Conservation (phyloP, 35 echinoderm and acorn worm species). For the Patiria miniata region DNA sequence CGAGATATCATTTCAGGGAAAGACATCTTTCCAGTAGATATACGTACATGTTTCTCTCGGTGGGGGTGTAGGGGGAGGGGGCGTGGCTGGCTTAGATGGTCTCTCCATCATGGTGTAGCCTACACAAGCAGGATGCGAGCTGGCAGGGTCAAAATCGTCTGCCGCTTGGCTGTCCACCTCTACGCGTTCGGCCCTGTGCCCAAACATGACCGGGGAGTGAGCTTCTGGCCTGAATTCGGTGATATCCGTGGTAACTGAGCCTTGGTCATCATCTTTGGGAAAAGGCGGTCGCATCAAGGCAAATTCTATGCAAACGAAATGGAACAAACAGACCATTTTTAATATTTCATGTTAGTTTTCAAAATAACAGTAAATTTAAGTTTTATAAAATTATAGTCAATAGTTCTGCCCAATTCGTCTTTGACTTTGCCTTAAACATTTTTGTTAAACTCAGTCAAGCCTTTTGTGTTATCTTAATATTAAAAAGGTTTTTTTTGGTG, state of each 20-base stretch:
- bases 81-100: constrained; percentile 58
- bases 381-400: too few species aligned
- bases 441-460: too few species aligned
- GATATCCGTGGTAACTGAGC: constrained; percentile 87
- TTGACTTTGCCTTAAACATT: too few species aligned
- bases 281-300: constrained; percentile 89
- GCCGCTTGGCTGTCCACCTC: constrained; percentile 54
- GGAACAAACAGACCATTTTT: too few species aligned
- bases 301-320: constrained; percentile 69
- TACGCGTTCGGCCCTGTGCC: constrained; percentile 74
- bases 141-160: constrained; percentile 83
- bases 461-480: too few species aligned
- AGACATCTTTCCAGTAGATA: neutral
- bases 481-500: too few species aligned
- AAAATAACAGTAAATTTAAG: too few species aligned
- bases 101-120: constrained; percentile 92
- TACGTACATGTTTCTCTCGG: constrained; percentile 89
- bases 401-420: too few species aligned
- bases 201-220: constrained; percentile 95
- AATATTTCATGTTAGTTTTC: too few species aligned
- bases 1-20: too few species aligned
- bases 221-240: constrained; percentile 89
- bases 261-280: constrained; percentile 77
- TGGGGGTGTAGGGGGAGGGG: constrained; percentile 80
- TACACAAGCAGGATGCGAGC: constrained; percentile 91